phyloP scores from a whole-genome alignment of 2,113 vertebrate species.

The Charina bottae region DNA sequence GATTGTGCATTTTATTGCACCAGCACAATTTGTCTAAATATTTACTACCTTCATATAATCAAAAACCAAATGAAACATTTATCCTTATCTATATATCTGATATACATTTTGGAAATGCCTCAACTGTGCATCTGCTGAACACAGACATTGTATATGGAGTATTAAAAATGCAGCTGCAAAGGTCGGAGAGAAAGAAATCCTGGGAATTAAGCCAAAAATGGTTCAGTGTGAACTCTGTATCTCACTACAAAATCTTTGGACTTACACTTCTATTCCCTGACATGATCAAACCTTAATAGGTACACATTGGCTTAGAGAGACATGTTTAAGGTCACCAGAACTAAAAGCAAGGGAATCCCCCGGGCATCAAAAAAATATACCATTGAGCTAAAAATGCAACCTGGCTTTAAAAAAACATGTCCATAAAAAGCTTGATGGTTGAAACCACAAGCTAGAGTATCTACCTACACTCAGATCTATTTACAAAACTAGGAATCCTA shows the following conservation, averaged over 20 bases:
- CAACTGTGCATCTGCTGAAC: conserved; percentile 8
- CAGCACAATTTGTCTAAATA: neutral
- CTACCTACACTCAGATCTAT: neutral
- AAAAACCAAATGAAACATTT: conserved; percentile 15
- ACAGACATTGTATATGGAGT: neutral
- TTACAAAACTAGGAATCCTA: neutral
- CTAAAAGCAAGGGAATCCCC: neutral
- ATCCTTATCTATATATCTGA: neutral
- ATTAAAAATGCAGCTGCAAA: conserved; percentile 7
- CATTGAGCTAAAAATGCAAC: neutral
- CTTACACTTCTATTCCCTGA: conserved; percentile 5
- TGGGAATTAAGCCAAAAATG: conserved; percentile 3
- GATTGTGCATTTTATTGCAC: neutral
- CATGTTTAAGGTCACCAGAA: conserved; percentile 5
- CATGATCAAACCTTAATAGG: neutral
- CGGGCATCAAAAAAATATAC: neutral
- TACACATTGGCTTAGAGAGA: neutral
- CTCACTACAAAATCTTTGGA: conserved; percentile 20
- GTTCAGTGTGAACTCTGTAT: conserved; percentile 10
- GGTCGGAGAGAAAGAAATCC: conserved; percentile 2
- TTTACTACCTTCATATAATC: conserved; percentile 2
- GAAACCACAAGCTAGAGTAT: neutral
- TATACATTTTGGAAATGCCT: neutral
- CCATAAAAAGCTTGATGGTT: neutral
- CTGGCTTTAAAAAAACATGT: neutral